A percentile compares a stretch with the other conserved stretches of the same genome.
Evolutionary conservation across 2,113 vertebrate genomes (phyloP).

Genomic region (Pampusana beccarii): DNA sequence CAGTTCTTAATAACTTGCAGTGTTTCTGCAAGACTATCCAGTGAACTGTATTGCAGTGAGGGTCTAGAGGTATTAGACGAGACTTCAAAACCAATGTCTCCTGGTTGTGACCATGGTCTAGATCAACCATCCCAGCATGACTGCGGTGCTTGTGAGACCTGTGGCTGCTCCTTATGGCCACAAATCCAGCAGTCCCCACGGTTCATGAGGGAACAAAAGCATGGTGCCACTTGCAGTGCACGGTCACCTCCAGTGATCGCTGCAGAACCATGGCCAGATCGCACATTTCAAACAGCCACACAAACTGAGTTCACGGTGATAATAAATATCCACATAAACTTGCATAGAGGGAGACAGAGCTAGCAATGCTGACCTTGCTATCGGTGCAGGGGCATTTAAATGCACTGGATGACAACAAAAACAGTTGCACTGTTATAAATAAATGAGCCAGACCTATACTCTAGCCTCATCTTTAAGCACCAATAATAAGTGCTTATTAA

Average conservation of each 20-base stretch:
- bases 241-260: accelerated
- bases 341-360: not conserved
- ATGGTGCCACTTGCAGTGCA: accelerated
- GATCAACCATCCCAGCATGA: not conserved
- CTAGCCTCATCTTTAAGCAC: not conserved
- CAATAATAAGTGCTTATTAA: not conserved
- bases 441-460: not conserved
- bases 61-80: too few relatives aligned
- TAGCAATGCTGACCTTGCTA: not conserved
- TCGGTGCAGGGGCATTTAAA: too few relatives aligned
- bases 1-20: too few relatives aligned
- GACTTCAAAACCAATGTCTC: not conserved
- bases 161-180: too few relatives aligned
- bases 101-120: not conserved
- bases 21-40: not conserved
- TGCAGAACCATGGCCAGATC: not conserved
- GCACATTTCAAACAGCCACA: accelerated
- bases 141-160: accelerated
- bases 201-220: not conserved
- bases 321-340: accelerated
- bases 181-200: accelerated
- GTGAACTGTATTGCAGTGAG: not conserved
- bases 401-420: not conserved
- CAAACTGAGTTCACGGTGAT: not conserved
- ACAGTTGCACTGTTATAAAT: not conserved